phyloP scores from a whole-genome alignment of 2,797 vertebrate genomes.

The Psittacula echo region DNA sequence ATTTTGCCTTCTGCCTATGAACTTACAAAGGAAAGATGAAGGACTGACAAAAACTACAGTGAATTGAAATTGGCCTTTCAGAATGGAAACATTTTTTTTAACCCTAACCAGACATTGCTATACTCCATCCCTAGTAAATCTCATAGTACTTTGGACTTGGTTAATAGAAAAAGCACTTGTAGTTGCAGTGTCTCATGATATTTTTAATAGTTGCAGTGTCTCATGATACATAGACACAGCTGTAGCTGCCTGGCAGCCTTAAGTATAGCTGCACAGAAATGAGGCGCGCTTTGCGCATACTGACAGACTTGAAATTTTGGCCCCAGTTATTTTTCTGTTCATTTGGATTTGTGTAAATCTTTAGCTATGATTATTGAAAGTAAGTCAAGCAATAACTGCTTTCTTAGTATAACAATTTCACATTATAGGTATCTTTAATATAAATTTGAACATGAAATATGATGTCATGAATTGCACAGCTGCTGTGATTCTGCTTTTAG shows the following conservation, averaged over 20 bases:
- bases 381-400: neutral
- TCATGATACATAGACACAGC: neutral
- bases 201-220: neutral
- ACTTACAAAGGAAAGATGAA: neutral
- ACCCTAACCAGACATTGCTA: neutral
- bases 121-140: neutral
- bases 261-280: fast-evolving
- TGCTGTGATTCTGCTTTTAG: neutral
- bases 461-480: neutral
- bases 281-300: neutral
- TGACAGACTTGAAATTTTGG: neutral
- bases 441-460: neutral
- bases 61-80: neutral
- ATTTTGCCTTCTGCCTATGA: neutral
- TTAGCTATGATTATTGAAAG: neutral
- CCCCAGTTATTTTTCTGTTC: neutral
- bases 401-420: neutral
- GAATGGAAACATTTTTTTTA: neutral
- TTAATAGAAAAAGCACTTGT: neutral
- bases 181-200: neutral
- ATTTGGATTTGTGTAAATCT: neutral
- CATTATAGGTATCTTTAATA: neutral
- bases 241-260: neutral
- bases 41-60: neutral
- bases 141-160: neutral